phyloP scores from a whole-genome alignment of 2,797 vertebrate genomes.

The Danionella dracula region DNA sequence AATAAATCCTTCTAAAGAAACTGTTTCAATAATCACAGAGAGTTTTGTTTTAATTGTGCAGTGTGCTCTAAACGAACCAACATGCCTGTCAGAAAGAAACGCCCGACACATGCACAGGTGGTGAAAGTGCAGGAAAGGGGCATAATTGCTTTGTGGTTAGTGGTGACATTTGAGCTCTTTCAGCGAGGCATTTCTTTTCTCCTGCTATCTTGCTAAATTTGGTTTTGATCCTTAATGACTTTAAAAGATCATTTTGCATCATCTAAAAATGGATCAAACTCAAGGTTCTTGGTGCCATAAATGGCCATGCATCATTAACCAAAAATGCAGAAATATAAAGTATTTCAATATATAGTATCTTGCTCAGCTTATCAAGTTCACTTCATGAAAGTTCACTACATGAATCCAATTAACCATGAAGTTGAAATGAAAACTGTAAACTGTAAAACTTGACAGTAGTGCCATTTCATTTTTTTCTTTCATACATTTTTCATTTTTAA shows the following conservation, averaged over 20 bases:
- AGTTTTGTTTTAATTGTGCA: not conserved
- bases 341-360: too few relatives aligned
- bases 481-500: too few relatives aligned
- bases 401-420: too few relatives aligned
- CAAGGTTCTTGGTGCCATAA: not conserved
- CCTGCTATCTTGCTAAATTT: slow-evolving; percentile 4
- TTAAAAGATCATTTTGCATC: not conserved
- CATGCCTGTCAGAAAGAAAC: not conserved
- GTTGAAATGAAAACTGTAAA: too few relatives aligned
- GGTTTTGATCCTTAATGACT: not conserved
- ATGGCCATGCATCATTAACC: not conserved
- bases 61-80: not conserved
- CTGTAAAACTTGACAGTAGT: too few relatives aligned
- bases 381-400: too few relatives aligned
- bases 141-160: slow-evolving; percentile 44
- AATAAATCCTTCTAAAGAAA: not conserved
- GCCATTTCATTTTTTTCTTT: too few relatives aligned
- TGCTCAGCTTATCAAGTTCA: too few relatives aligned
- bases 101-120: slow-evolving; percentile 35
- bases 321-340: too few relatives aligned
- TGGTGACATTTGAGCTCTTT: slow-evolving; percentile 40
- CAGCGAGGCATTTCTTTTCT: slow-evolving; percentile 21
- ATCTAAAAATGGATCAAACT: not conserved
- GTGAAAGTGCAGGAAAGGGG: slow-evolving; percentile 35
- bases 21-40: not conserved